Evolutionary conservation across 2,888 invertebrate genomes (phyloP).

Genomic region (Trachelus tabidus): DNA sequence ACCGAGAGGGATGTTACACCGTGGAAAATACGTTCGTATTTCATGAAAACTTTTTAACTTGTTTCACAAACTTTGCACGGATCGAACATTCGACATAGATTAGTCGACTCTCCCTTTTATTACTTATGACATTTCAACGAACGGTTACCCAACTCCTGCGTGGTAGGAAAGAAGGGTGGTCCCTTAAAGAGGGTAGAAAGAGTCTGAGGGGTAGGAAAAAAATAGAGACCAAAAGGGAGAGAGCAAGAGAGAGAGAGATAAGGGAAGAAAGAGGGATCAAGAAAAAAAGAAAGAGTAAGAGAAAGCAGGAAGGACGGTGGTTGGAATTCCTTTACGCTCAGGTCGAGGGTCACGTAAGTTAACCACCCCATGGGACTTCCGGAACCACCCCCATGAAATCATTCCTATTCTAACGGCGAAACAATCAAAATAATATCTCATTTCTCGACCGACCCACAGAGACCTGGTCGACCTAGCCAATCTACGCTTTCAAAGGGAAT

Average conservation of each 20-base stretch:
- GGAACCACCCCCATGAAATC: conserved; percentile 15
- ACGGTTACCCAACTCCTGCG: neutral
- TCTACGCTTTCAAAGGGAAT: conserved; percentile 1
- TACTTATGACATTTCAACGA: conserved; percentile 3
- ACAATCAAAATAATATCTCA: conserved; percentile 37
- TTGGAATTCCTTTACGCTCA: neutral
- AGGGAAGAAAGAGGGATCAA: neutral
- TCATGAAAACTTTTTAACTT: neutral
- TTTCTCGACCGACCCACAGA: conserved; percentile 15
- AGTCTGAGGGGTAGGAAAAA: neutral
- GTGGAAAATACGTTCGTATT: neutral
- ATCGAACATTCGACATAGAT: neutral
- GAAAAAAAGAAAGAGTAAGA: conserved; percentile 5
- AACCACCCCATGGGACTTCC: conserved; percentile 11
- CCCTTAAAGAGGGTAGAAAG: neutral
- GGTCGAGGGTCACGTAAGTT: conserved; percentile 29
- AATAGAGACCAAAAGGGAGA: neutral
- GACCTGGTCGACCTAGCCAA: conserved; percentile 5
- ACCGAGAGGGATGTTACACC: neutral
- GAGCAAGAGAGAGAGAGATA: neutral
- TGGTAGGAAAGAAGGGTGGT: neutral
- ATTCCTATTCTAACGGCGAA: conserved; percentile 35
- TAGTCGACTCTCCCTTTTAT: neutral
- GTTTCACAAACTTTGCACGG: neutral
- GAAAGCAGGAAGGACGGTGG: neutral